Base-by-base conservation (phyloP, 23 tunicate genomes). In the Aplidium turbinatum region DNA sequence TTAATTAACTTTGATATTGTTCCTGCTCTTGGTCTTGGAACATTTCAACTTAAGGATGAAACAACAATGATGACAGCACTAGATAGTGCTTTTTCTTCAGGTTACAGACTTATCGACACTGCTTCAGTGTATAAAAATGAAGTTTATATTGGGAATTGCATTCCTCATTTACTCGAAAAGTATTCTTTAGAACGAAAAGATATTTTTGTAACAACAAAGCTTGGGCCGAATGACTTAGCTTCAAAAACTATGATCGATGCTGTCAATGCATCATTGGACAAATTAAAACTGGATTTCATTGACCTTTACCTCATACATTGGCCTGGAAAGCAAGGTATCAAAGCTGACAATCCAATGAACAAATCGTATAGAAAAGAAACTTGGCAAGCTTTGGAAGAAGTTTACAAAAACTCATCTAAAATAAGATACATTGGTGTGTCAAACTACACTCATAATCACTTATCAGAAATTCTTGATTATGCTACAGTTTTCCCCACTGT, bases 91-190 rank as follows among this genome's bases (percentile, higher is more conserved):
- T 52, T 90, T 6, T 35, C 16, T 33, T 13, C 29, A 77, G 97
- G 97, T 1, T 90, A 90, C 39, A 54, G 97, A 24, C 25, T 78
- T n/a, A 57, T 90, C 34, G 97, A 90, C 28, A 90, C 97, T 9
- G 97, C 97, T 30, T 70, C 85, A 19, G 89, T 83, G 34, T 90
- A 90, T 64, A 58, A 78, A 53, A 90, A 90, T 72, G 97, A 90
- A 42, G 30, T n/a, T n/a, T 34, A 24, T 20, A 83, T 90, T 3
- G 89, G 90, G 1, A 26, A 62, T 3, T 63, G 61, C 47, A 47
- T 90, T 5, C 90, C 97, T 1, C 16, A 39, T 1, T 56, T 90
- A 30, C 24, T 90, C 27, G 18, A 52, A 27, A 83, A 90, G 40
- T 67, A 90, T 65, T 38, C 48, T 3, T 51, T 90, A 26, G 36